Conservation (phyloP, 2,797 vertebrate species). For the Corythornis leucogaster region DNA sequence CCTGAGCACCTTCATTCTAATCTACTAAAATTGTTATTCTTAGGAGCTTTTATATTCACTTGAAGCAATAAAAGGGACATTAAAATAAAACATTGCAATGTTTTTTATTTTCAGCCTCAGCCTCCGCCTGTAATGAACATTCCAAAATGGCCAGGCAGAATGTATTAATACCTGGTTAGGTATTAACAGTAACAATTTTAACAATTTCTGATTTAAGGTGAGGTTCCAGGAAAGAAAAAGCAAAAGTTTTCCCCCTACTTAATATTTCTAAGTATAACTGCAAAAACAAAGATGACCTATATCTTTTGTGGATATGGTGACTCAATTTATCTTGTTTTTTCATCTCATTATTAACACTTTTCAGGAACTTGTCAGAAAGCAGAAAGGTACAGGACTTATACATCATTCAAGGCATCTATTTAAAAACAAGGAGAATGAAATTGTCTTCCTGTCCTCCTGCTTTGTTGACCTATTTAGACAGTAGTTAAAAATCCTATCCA, state of each 20-base stretch:
- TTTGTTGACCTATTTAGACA: not conserved
- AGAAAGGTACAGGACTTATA: not conserved
- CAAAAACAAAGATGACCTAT: not conserved
- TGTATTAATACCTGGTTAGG: not conserved
- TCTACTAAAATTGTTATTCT: not conserved
- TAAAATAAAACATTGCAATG: not conserved
- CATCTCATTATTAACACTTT: not conserved
- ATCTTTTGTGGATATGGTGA: not conserved
- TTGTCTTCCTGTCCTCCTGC: not conserved
- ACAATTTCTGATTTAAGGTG: not conserved
- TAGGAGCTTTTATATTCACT: not conserved
- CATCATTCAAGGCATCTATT: not conserved
- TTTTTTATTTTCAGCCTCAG: not conserved
- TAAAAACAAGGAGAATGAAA: not conserved
- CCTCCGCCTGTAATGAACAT: not conserved
- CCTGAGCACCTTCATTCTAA: not conserved
- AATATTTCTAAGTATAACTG: not conserved
- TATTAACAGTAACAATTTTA: not conserved
- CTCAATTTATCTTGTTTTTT: not conserved
- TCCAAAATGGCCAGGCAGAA: not conserved
- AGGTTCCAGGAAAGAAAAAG: not conserved
- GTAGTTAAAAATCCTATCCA: not conserved
- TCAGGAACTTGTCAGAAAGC: not conserved
- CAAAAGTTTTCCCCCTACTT: not conserved
- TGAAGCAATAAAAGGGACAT: not conserved